Conservation (phyloP, 2,113 vertebrate genomes). For the Halichoerus grypus region DNA sequence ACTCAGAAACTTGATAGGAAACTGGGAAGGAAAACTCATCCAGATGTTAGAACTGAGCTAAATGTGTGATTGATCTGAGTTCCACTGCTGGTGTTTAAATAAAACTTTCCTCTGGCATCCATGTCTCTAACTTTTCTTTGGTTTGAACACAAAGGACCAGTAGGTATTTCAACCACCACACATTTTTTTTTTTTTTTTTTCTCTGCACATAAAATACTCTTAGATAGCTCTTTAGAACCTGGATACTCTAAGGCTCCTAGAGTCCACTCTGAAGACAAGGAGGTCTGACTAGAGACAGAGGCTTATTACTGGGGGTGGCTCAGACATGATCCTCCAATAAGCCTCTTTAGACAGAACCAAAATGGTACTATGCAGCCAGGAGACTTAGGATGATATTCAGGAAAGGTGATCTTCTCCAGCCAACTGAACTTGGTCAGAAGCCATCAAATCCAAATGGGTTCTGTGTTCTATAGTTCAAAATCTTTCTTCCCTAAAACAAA, state of each 20-base stretch:
- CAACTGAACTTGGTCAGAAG: constrained; percentile 13
- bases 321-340: constrained; percentile 14
- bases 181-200: too few species aligned
- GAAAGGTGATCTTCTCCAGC: background rate
- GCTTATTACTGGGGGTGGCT: background rate
- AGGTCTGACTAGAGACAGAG: constrained; percentile 57
- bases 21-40: background rate
- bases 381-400: background rate
- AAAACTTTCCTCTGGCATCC: background rate
- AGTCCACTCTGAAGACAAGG: background rate
- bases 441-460: background rate
- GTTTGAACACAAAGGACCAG: background rate
- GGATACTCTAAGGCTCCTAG: background rate
- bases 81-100: background rate
- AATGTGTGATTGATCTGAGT: background rate
- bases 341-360: background rate
- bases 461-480: background rate
- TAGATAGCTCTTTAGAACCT: constrained; percentile 57
- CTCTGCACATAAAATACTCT: constrained; percentile 52
- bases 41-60: background rate
- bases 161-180: background rate
- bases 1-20: background rate
- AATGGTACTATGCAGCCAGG: background rate
- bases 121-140: background rate
- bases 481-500: background rate